These are phyloP conservation scores for Conops quadrifasciatus DNA, from an alignment of 2,888 invertebrate species.

Conservation along the genomic window DNA sequence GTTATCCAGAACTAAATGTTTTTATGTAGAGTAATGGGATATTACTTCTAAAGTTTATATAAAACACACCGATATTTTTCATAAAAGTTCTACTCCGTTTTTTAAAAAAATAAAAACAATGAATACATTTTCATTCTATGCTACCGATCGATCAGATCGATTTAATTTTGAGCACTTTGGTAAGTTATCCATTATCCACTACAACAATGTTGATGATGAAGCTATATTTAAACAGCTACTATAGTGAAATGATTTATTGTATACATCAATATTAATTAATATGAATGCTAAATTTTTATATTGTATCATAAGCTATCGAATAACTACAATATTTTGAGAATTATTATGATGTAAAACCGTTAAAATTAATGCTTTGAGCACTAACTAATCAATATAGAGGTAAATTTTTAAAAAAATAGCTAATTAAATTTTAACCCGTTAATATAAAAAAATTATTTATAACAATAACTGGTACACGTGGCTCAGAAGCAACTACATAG, in stretches of 20 bases:
- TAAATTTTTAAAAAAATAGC: not conserved
- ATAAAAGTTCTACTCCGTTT: too few relatives aligned
- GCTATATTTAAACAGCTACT: conserved; percentile 37
- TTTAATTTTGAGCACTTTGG: conserved; percentile 54
- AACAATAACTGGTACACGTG: not conserved
- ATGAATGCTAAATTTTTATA: conserved; percentile 39
- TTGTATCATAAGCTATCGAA: not conserved
- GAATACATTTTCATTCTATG: conserved; percentile 6
- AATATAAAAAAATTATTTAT: not conserved
- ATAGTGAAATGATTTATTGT: conserved; percentile 38
- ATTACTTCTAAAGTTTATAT: too few relatives aligned
- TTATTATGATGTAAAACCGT: not conserved
- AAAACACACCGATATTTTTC: too few relatives aligned
- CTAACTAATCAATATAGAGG: not conserved
- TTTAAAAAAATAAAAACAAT: conserved; percentile 13
- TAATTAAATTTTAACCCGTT: not conserved
- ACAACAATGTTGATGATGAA: too few relatives aligned
- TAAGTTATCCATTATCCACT: conserved; percentile 46
- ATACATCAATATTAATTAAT: conserved; percentile 39
- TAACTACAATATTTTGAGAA: not conserved
- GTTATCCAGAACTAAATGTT: too few relatives aligned
- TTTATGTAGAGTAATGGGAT: too few relatives aligned
- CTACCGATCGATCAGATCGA: conserved; percentile 22
- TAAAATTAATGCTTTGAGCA: not conserved
- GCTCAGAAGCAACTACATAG: not conserved